These are phyloP conservation scores for Gouania willdenowi DNA, from an alignment of 2,797 vertebrate species.

Conservation along the genomic window DNA sequence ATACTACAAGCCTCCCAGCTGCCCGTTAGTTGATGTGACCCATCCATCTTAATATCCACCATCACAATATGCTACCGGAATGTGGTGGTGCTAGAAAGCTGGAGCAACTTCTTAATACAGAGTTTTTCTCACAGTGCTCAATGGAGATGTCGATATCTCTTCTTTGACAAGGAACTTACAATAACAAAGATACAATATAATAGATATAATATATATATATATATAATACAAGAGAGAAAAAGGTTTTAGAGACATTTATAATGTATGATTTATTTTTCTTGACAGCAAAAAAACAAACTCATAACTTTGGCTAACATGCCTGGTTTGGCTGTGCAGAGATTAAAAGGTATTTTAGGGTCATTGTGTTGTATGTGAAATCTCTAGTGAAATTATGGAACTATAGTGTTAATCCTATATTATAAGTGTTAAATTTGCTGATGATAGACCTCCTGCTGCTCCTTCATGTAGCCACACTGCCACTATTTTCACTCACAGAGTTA, in stretches of 20 bases:
- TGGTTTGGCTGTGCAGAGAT: slow-evolving; percentile 11
- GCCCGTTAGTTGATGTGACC: slow-evolving; percentile 65
- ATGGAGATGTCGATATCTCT: slow-evolving; percentile 24
- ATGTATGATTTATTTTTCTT: too few relatives aligned
- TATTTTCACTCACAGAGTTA: slow-evolving; percentile 26
- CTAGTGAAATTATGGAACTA: slow-evolving; percentile 27
- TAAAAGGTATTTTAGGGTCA: slow-evolving; percentile 27
- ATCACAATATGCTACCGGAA: slow-evolving; percentile 34
- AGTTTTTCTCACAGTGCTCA: slow-evolving; percentile 35
- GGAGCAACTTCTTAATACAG: slow-evolving; percentile 25
- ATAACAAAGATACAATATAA: too few relatives aligned
- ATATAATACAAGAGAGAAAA: too few relatives aligned
- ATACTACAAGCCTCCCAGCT: slow-evolving; percentile 66
- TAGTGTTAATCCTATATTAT: slow-evolving; percentile 42
- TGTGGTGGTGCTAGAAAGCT: slow-evolving; percentile 27
- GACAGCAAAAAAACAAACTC: neutral
- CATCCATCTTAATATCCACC: slow-evolving; percentile 61
- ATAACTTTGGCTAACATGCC: neutral
- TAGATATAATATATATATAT: too few relatives aligned
- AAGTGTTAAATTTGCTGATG: slow-evolving; percentile 39
- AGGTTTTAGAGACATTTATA: too few relatives aligned
- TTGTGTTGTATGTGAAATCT: slow-evolving; percentile 13
- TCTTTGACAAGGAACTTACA: slow-evolving; percentile 3
- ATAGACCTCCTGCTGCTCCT: slow-evolving; percentile 29
- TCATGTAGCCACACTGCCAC: slow-evolving; percentile 16